phyloP scores from a whole-genome alignment of 2,888 invertebrate species.

The Cabera pusaria region DNA sequence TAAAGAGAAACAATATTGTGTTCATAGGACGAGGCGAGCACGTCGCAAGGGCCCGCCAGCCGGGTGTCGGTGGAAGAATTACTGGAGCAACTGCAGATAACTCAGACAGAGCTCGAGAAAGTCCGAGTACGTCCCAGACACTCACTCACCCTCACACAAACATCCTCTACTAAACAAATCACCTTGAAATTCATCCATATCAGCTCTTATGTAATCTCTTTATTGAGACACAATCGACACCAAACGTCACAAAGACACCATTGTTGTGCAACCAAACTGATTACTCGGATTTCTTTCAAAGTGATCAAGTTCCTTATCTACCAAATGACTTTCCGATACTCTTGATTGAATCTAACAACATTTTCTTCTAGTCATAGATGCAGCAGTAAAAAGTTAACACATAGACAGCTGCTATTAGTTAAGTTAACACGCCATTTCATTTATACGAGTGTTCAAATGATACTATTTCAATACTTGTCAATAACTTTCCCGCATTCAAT shows the following conservation, averaged over 20 bases:
- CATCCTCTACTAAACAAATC: slow-evolving; percentile 17
- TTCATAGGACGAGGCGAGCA: slow-evolving; percentile 68
- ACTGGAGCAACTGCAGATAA: slow-evolving; percentile 91
- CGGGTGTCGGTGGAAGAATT: slow-evolving; percentile 92
- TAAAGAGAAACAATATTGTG: too few species aligned
- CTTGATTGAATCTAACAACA: slow-evolving; percentile 21
- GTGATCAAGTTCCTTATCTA: slow-evolving; percentile 15
- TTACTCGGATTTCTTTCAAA: slow-evolving; percentile 18
- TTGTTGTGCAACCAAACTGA: slow-evolving; percentile 10
- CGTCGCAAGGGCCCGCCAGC: slow-evolving; percentile 82
- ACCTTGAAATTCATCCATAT: slow-evolving; percentile 35
- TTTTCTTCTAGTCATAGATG: slow-evolving; percentile 24
- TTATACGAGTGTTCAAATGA: slow-evolving; percentile 5
- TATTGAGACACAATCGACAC: slow-evolving; percentile 19
- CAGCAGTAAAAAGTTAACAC: too few species aligned
- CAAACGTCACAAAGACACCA: slow-evolving; percentile 13
- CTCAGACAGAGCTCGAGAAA: slow-evolving; percentile 93
- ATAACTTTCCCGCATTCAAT: background rate
- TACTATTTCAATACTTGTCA: slow-evolving; percentile 13
- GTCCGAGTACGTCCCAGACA: slow-evolving; percentile 87
- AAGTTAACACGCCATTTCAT: slow-evolving; percentile 13
- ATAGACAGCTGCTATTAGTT: too few species aligned
- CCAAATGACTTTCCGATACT: slow-evolving; percentile 11
- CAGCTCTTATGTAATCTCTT: slow-evolving; percentile 22
- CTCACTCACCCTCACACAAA: slow-evolving; percentile 2